Evolutionary conservation across 2,113 vertebrate species (phyloP).

Genomic region (Taurulus bubalis): DNA sequence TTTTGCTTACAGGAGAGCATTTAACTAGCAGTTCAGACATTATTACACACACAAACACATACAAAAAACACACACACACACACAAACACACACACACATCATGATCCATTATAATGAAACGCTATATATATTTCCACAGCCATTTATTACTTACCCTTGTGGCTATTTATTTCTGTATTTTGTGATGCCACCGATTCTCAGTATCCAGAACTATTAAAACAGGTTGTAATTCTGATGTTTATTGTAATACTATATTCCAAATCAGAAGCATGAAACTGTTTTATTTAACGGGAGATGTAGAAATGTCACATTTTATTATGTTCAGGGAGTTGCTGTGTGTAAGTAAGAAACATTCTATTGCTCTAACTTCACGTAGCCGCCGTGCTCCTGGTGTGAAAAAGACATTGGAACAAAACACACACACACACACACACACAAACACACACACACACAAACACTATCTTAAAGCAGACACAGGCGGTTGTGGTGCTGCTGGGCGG

Average conservation of each 20-base stretch:
- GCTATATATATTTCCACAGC: slow-evolving; percentile 32
- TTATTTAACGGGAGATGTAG: slow-evolving; percentile 1
- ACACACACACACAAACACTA: slow-evolving; percentile 2
- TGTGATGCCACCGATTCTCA: slow-evolving; percentile 14
- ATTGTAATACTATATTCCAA: neutral
- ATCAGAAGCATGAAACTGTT: slow-evolving; percentile 6
- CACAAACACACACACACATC: slow-evolving; percentile 19
- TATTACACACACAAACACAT: slow-evolving; percentile 29
- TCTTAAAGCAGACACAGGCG: slow-evolving; percentile 17
- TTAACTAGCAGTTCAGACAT: slow-evolving; percentile 54
- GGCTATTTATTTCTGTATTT: slow-evolving; percentile 44
- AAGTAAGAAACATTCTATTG: neutral
- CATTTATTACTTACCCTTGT: slow-evolving; percentile 38
- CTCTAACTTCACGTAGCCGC: neutral
- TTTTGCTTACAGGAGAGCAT: slow-evolving; percentile 37
- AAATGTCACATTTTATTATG: slow-evolving; percentile 4
- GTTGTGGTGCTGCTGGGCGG: slow-evolving; percentile 22
- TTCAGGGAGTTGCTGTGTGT: neutral
- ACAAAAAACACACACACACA: slow-evolving; percentile 20
- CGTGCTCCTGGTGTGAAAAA: slow-evolving; percentile 6
- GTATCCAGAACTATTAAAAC: slow-evolving; percentile 23
- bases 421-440: slow-evolving; percentile 12
- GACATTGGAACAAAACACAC: slow-evolving; percentile 18
- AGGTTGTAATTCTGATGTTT: slow-evolving; percentile 21
- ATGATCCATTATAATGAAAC: slow-evolving; percentile 40